Evolutionary conservation across 2,113 vertebrate genomes (phyloP).

Genomic region (Camelus bactrianus): DNA sequence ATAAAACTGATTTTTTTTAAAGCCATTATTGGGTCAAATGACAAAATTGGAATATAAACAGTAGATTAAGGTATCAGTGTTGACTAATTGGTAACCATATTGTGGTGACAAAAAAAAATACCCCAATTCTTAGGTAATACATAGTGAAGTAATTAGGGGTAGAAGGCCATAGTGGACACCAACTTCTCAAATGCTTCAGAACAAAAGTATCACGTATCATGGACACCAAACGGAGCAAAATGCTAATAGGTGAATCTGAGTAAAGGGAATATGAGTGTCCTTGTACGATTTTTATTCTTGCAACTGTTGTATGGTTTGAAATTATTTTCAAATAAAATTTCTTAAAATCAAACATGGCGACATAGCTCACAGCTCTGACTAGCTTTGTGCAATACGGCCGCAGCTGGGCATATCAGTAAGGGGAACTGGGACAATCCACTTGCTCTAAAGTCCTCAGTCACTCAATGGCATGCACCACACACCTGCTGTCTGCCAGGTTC

Average conservation of each 20-base stretch:
- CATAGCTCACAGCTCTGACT: neutral
- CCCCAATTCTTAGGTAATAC: neutral
- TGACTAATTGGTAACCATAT: neutral
- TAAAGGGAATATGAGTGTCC: neutral
- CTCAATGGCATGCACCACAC: neutral
- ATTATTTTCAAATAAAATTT: conserved; percentile 39
- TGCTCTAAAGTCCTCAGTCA: neutral
- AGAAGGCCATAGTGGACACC: neutral
- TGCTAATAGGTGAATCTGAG: neutral
- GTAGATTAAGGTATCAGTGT: neutral
- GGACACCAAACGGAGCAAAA: neutral
- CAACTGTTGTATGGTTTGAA: neutral
- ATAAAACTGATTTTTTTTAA: neutral
- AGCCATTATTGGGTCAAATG: neutral
- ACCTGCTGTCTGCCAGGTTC: neutral
- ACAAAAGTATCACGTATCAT: neutral
- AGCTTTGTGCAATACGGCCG: neutral
- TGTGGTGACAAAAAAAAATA: neutral
- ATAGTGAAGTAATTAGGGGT: neutral
- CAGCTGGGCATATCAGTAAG: neutral
- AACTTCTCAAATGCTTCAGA: neutral
- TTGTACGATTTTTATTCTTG: neutral
- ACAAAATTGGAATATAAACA: neutral
- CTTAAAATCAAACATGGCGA: neutral
- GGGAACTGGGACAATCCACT: neutral